phyloP scores from a whole-genome alignment of 2,797 vertebrate species.

The Sebastes kiyomatsui region DNA sequence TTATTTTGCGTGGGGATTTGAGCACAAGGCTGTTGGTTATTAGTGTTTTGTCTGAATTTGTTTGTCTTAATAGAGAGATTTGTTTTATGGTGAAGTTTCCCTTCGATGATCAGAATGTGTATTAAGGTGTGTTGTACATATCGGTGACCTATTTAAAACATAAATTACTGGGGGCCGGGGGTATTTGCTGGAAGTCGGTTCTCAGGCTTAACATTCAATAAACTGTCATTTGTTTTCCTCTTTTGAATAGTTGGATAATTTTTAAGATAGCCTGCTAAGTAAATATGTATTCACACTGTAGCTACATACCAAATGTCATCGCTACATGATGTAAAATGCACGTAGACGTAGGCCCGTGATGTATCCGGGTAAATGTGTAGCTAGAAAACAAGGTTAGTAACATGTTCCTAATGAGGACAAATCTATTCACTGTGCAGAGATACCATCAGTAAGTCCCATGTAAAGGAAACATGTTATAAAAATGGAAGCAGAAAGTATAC shows the following conservation, averaged over 20 bases:
- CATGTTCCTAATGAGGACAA: no score
- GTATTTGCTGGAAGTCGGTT: slow-evolving; percentile 7
- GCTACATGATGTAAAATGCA: neutral
- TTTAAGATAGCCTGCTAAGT: neutral
- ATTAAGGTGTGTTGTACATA: slow-evolving; percentile 47
- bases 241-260: neutral
- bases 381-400: accelerated
- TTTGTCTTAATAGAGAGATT: neutral
- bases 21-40: slow-evolving; percentile 13
- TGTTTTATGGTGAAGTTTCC: slow-evolving; percentile 14
- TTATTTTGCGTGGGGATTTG: slow-evolving; percentile 8
- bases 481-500: no score
- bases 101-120: slow-evolving; percentile 18
- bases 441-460: no score
- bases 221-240: slow-evolving; percentile 14
- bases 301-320: neutral
- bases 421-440: no score
- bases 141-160: slow-evolving; percentile 43
- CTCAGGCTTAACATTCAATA: slow-evolving; percentile 49
- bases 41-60: neutral
- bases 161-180: slow-evolving; percentile 31
- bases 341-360: neutral
- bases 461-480: no score
- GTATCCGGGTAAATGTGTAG: neutral
- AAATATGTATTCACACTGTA: neutral